phyloP scores from a whole-genome alignment of 2,888 invertebrate species.

The Sinohyriopsis cumingii region DNA sequence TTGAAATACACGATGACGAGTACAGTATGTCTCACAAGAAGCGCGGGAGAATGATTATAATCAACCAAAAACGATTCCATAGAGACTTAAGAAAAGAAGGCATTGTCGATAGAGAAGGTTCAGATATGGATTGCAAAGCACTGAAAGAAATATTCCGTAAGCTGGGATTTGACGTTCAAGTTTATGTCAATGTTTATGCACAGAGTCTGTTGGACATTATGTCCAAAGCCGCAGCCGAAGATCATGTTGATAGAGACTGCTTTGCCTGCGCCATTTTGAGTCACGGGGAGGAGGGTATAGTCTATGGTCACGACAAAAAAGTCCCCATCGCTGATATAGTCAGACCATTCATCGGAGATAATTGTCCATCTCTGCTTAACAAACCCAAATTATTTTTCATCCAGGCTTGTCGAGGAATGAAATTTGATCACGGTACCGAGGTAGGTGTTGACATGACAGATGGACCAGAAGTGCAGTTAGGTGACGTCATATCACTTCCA shows the following conservation, averaged over 20 bases:
- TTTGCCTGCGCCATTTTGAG: conserved; percentile 39
- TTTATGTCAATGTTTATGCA: conserved; percentile 12
- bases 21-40: conserved; percentile 26
- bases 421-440: conserved; percentile 23
- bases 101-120: conserved; percentile 20
- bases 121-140: conserved; percentile 28
- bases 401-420: conserved; percentile 42
- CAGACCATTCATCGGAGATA: conserved; percentile 23
- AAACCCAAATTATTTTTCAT: conserved; percentile 48
- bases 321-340: conserved; percentile 26
- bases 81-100: conserved; percentile 12
- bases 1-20: conserved; percentile 8
- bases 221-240: conserved; percentile 20
- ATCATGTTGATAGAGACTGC: conserved; percentile 32
- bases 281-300: conserved; percentile 37
- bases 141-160: conserved; percentile 18
- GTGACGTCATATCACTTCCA: too few relatives aligned
- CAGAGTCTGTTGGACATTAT: conserved; percentile 12
- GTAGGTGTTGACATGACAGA: conserved; percentile 15
- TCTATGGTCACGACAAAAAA: conserved; percentile 35
- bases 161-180: conserved; percentile 24
- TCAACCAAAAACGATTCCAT: conserved; percentile 28
- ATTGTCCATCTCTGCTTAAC: conserved; percentile 32
- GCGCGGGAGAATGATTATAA: conserved; percentile 24
- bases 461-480: too few relatives aligned